A percentile compares a stretch with the other conserved stretches of the same genome.
These are phyloP conservation scores for Clarias gariepinus DNA, from an alignment of 2,113 vertebrate species.

Conservation along the genomic window DNA sequence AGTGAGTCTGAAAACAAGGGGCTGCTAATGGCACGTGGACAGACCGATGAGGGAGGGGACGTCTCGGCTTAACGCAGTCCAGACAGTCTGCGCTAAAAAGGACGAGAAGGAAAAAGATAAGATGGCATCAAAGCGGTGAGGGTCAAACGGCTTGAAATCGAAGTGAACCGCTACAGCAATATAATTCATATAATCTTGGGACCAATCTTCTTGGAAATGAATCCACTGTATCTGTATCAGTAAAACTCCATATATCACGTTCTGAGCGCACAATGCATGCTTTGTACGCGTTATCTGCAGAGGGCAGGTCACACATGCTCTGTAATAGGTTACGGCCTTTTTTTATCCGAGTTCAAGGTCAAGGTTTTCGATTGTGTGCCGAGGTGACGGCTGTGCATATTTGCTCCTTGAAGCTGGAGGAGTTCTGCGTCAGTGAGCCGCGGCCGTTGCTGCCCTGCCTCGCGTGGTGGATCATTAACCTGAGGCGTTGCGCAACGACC, in stretches of 20 bases:
- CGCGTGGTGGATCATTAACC: slow-evolving; percentile 52
- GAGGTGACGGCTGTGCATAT: slow-evolving; percentile 31
- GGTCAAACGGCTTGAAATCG: slow-evolving; percentile 28
- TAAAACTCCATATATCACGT: background rate
- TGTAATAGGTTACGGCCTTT: slow-evolving; percentile 32
- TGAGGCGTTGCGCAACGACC: slow-evolving; percentile 46
- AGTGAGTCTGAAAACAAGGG: slow-evolving; percentile 52
- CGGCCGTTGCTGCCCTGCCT: slow-evolving; percentile 29
- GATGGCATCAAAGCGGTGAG: background rate
- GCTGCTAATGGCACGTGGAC: slow-evolving; percentile 46
- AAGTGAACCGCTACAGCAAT: slow-evolving; percentile 15
- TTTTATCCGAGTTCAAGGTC: slow-evolving; percentile 48
- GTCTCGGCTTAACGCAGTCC: slow-evolving; percentile 23
- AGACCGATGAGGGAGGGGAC: slow-evolving; percentile 36
- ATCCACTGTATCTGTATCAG: background rate
- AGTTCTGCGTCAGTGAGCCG: slow-evolving; percentile 39
- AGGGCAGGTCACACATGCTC: slow-evolving; percentile 11
- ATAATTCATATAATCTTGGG: background rate
- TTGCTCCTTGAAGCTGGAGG: slow-evolving; percentile 44
- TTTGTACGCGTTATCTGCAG: slow-evolving; percentile 21
- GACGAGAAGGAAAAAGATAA: slow-evolving; percentile 22
- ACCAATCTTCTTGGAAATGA: background rate
- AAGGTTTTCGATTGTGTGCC: slow-evolving; percentile 33
- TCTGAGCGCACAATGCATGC: slow-evolving; percentile 22
- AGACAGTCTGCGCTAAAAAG: slow-evolving; percentile 10